These are phyloP conservation scores for Bombyx huttoni DNA, from an alignment of 2,888 invertebrate genomes.

Conservation along the genomic window DNA sequence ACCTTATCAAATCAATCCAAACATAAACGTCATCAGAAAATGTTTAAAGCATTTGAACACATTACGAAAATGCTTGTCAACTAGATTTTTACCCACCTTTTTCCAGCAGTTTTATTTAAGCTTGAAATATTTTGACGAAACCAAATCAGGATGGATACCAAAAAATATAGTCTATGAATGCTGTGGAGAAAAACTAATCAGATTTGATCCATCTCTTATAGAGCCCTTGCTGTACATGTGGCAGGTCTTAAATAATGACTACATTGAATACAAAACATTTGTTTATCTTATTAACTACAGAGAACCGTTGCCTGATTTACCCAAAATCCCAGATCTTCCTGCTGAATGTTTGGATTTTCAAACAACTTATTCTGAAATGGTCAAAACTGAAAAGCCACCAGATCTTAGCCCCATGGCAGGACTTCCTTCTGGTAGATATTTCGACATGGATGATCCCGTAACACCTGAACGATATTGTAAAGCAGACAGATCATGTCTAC, in stretches of 20 bases:
- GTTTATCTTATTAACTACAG: constrained; percentile 38
- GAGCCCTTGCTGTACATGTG: constrained; percentile 41
- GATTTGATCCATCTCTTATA: constrained; percentile 32
- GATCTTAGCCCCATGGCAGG: constrained; percentile 19
- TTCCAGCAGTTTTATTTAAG: constrained; percentile 18
- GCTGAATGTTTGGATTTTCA: constrained; percentile 19
- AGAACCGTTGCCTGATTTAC: constrained; percentile 23
- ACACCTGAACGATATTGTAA: constrained; percentile 20
- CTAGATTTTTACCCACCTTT: constrained; percentile 14
- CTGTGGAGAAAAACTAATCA: constrained; percentile 30
- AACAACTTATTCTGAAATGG: constrained; percentile 33
- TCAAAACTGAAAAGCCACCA: constrained; percentile 15
- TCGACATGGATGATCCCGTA: constrained; percentile 22
- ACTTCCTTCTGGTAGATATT: constrained; percentile 27
- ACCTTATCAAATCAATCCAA: constrained; percentile 19
- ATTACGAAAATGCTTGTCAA: constrained; percentile 22
- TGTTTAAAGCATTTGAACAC: constrained; percentile 43
- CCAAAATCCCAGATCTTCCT: constrained; percentile 28
- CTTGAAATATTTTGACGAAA: constrained; percentile 26
- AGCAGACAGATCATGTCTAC: constrained; percentile 18
- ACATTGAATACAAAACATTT: constrained; percentile 46
- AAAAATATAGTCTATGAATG: constrained; percentile 39
- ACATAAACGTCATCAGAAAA: constrained; percentile 32
- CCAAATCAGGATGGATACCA: constrained; percentile 40
- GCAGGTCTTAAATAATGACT: constrained; percentile 33